Conservation (phyloP, 2,888 invertebrate genomes). For the Quadroppia sp. region DNA sequence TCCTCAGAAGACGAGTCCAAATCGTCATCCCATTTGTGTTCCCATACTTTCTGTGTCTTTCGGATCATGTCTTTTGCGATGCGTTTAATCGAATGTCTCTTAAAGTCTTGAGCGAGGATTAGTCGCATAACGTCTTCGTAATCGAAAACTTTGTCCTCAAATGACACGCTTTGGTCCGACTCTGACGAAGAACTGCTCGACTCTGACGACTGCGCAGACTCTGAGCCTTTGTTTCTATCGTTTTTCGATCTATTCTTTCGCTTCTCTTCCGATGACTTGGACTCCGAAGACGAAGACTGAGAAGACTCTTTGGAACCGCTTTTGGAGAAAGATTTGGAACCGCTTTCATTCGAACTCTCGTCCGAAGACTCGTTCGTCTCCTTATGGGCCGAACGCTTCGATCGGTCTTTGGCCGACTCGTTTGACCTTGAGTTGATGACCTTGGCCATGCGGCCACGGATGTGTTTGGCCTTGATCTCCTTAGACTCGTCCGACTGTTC, state of each 20-base stretch:
- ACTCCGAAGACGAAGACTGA: not conserved
- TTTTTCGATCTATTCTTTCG: not conserved
- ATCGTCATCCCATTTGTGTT: slow-evolving; percentile 26
- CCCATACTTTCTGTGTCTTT: slow-evolving; percentile 39
- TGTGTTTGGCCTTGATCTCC: not conserved
- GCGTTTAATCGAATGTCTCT: not conserved
- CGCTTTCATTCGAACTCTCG: slow-evolving; percentile 4
- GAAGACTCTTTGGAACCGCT: slow-evolving; percentile 18
- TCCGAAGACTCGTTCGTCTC: slow-evolving; percentile 6
- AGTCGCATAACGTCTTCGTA: slow-evolving; percentile 39
- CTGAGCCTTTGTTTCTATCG: too few species aligned
- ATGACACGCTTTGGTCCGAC: slow-evolving; percentile 18
- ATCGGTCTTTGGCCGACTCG: not conserved
- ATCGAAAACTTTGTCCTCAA: slow-evolving; percentile 10
- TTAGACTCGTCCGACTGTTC: slow-evolving; percentile 2
- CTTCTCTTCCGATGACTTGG: not conserved
- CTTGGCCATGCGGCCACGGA: not conserved
- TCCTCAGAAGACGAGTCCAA: slow-evolving; percentile 24
- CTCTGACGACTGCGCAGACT: slow-evolving; percentile 4
- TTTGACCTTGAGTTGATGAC: not conserved
- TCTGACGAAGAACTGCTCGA: not conserved
- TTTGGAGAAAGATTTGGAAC: not conserved
- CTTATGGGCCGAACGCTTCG: not conserved
- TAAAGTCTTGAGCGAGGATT: slow-evolving; percentile 36
- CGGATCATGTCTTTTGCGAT: slow-evolving; percentile 32